Percentiles rank a stretch among this genome's conserved stretches.
phyloP scores from a whole-genome alignment of 2,113 vertebrate species.

The Mustelus asterias region DNA sequence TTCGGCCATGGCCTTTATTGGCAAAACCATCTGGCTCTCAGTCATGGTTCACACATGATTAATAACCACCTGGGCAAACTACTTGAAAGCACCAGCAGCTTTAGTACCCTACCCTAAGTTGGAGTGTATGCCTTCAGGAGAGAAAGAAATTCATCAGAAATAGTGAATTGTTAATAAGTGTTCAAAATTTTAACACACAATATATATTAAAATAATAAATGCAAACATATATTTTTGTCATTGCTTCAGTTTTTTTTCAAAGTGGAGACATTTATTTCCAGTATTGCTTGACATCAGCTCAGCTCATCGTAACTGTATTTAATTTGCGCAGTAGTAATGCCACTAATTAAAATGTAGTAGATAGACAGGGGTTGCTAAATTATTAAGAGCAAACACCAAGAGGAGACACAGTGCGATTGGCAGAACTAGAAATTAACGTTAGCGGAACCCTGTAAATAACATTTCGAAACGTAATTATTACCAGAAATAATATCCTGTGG shows the following conservation, averaged over 20 bases:
- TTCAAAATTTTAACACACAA: not conserved
- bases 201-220: not conserved
- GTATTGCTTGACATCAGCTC: not conserved
- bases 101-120: not conserved
- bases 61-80: not conserved
- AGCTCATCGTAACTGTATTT: not conserved
- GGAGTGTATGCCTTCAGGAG: not conserved
- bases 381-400: not conserved
- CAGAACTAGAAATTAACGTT: not conserved
- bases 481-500: not conserved
- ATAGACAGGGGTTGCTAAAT: not conserved
- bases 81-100: not conserved
- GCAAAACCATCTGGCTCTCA: not conserved
- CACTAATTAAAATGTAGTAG: not conserved
- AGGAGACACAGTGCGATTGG: not conserved
- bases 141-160: not conserved
- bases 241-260: not conserved
- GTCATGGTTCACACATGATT: not conserved
- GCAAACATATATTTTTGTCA: not conserved
- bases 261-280: not conserved
- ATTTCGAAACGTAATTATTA: slow-evolving; percentile 6
- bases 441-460: not conserved
- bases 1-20: not conserved
- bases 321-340: not conserved
- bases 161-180: not conserved